Evolutionary conservation across 2,888 invertebrate genomes (phyloP), one percentile per base, ranked within the genome.

Genomic region (Plebejus argus): DNA sequence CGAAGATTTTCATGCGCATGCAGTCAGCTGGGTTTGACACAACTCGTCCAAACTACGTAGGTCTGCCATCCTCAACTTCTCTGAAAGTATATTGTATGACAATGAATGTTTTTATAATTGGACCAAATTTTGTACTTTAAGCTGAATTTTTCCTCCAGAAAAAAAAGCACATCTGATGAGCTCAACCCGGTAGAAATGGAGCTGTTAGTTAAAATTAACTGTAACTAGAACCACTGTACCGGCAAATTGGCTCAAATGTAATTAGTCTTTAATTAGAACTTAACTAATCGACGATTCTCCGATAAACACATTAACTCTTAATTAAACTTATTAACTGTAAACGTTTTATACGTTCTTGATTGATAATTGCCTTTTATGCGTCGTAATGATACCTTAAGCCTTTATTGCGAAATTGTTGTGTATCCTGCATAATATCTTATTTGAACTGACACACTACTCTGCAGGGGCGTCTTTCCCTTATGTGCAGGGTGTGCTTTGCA

Each of bases 191-290:
- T 10, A 66, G 23, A 7, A 66, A 66, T 33, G 66, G 58, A 58
- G 66, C 66, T 66, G 12, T 20, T 53, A 74, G 74, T 74, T 53
- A 74, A 49, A 74, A 28, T 74, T 20, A 74, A 74, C 74, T 74
- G 74, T 74, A 74, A 53, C 39, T 53, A 4, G 28, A 81, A 79
- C 61, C 78, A 79, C 77, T 77, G 75, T 77, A 78, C 78, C 85
- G 84, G 84, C 84, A 87, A 90, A 90, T 89, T 86, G 84, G 83
- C 85, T 85, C 83, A 88, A 87, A 87, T 84, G 85, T 84, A 90
- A 91, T 90, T 91, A 90, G 84, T 86, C 85, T 84, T 87, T 87
- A 90, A 90, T 90, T 88, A 85, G 86, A 86, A 81, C 83, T 74
- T 53, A 53, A 74, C 74, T 53, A 74, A 74, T 74, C 49, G 49